phyloP scores from a whole-genome alignment of 2,888 invertebrate genomes.

The Erebia epiphron region DNA sequence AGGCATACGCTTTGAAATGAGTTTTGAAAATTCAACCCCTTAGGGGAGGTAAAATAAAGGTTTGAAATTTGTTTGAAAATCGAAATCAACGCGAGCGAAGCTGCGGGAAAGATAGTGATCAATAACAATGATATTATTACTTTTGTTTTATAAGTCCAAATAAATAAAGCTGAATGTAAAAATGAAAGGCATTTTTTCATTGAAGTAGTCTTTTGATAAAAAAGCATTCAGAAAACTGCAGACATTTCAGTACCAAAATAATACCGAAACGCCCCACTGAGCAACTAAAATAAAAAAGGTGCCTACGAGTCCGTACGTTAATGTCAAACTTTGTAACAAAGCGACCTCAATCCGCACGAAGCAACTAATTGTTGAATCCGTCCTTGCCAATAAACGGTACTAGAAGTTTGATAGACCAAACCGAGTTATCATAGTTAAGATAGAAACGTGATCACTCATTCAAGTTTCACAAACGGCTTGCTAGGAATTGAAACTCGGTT shows the following conservation, averaged over 20 bases:
- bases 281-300: not conserved
- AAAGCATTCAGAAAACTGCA: no score
- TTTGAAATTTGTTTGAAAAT: no score
- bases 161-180: no score
- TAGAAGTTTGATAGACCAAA: slow-evolving; percentile 61
- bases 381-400: slow-evolving; percentile 58
- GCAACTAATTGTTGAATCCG: slow-evolving; percentile 31
- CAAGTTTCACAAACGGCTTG: slow-evolving; percentile 74
- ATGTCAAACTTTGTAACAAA: slow-evolving; percentile 7
- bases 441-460: slow-evolving; percentile 76
- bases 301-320: not conserved
- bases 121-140: no score
- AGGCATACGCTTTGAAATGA: no score
- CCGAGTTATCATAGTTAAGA: slow-evolving; percentile 70
- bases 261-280: not conserved
- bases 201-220: no score
- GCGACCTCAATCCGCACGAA: slow-evolving; percentile 6
- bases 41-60: no score
- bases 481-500: slow-evolving; percentile 75
- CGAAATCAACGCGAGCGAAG: no score
- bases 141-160: no score
- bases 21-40: no score
- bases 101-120: no score
- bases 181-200: no score
- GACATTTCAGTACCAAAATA: not conserved